A percentile compares a stretch with the other conserved stretches of the same genome.
These are phyloP conservation scores for Sturnus vulgaris DNA, from an alignment of 2,113 vertebrate species.

Conservation along the genomic window DNA sequence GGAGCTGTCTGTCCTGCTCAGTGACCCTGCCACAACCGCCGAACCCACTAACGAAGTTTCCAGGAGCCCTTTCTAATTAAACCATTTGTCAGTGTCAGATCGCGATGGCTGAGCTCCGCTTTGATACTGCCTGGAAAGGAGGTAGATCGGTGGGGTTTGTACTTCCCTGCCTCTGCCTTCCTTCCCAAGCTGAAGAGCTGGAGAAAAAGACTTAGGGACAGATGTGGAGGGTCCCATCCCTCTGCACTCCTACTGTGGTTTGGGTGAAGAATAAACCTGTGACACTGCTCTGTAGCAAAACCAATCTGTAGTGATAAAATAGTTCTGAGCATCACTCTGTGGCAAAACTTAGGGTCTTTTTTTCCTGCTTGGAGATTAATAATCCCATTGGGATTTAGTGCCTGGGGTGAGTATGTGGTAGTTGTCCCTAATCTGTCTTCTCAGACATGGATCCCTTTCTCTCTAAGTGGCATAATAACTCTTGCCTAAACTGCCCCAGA, in stretches of 20 bases:
- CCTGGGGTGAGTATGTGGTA: background rate
- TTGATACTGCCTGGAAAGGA: background rate
- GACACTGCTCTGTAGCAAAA: background rate
- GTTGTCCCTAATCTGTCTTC: background rate
- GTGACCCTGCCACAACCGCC: slow-evolving; percentile 30
- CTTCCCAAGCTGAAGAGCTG: background rate
- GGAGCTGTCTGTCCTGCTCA: slow-evolving; percentile 52
- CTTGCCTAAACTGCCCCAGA: background rate
- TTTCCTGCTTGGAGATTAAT: background rate
- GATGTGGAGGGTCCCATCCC: background rate
- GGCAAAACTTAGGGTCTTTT: background rate
- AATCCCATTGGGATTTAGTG: background rate
- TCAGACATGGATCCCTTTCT: background rate
- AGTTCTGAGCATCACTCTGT: background rate
- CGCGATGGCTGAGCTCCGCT: background rate
- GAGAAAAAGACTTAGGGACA: background rate
- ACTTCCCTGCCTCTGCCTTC: background rate
- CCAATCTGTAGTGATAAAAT: background rate
- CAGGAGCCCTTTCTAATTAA: slow-evolving; percentile 50
- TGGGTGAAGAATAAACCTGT: background rate
- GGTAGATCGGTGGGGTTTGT: background rate
- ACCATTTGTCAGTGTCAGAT: slow-evolving; percentile 42
- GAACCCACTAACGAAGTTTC: slow-evolving; percentile 52
- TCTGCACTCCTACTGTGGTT: background rate
- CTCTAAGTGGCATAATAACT: background rate